phyloP scores from a whole-genome alignment of 2,888 invertebrate species.

The Euspilapteryx auroguttella region DNA sequence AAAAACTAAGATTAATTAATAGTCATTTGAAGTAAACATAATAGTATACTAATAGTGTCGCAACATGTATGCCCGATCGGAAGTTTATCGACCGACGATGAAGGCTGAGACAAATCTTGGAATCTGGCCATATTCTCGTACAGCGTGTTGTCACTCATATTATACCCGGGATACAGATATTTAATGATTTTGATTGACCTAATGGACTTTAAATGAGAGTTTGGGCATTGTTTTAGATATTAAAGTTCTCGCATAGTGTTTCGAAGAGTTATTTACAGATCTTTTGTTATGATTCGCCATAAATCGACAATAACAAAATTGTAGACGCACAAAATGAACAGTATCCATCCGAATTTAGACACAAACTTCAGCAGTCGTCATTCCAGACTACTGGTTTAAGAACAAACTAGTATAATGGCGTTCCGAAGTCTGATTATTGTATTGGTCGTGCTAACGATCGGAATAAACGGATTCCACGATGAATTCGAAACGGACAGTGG shows the following conservation, averaged over 20 bases:
- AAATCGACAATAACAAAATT: slow-evolving; percentile 14
- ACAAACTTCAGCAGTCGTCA: slow-evolving; percentile 16
- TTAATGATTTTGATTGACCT: not conserved
- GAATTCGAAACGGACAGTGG: slow-evolving; percentile 39
- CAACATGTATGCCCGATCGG: slow-evolving; percentile 10
- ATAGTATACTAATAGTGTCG: too few species aligned
- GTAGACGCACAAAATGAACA: slow-evolving; percentile 21
- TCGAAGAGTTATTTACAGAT: slow-evolving; percentile 8
- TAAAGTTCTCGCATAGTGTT: not conserved
- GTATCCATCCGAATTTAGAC: slow-evolving; percentile 8
- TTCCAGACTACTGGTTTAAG: slow-evolving; percentile 22
- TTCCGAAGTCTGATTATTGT: slow-evolving; percentile 22
- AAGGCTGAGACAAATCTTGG: slow-evolving; percentile 12
- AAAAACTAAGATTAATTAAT: too few species aligned
- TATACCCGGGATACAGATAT: too few species aligned
- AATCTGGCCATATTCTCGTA: slow-evolving; percentile 21
- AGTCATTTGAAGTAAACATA: too few species aligned
- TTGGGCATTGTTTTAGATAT: too few species aligned
- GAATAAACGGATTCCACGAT: slow-evolving; percentile 22
- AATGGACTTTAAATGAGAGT: not conserved
- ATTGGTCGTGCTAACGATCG: slow-evolving; percentile 26
- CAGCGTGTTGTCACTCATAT: too few species aligned
- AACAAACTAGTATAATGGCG: slow-evolving; percentile 39
- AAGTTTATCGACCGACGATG: slow-evolving; percentile 27
- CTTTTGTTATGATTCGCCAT: slow-evolving; percentile 28